These are phyloP conservation scores for Amblyjoppa fuscipennis DNA, from an alignment of 2,888 invertebrate species.

Conservation along the genomic window DNA sequence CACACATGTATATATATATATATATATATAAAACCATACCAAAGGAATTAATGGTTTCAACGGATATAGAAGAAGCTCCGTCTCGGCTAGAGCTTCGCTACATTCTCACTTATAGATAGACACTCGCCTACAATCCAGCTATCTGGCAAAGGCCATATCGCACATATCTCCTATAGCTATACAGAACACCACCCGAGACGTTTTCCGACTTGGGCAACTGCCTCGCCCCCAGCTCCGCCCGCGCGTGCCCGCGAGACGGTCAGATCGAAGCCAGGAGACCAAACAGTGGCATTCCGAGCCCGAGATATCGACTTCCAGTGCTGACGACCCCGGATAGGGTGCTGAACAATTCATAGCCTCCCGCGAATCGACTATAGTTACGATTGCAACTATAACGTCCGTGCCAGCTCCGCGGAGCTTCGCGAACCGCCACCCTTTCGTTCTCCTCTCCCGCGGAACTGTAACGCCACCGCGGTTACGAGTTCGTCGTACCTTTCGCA, in stretches of 20 bases:
- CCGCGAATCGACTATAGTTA: conserved; percentile 52
- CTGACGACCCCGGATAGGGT: conserved; percentile 78
- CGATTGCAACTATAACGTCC: conserved; percentile 27
- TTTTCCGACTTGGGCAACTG: conserved; percentile 49
- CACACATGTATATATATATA: neutral
- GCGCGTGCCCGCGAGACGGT: conserved; percentile 53
- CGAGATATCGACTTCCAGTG: conserved; percentile 78
- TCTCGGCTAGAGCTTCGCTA: conserved; percentile 27
- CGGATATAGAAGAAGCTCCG: conserved; percentile 29
- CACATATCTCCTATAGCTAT: conserved; percentile 15
- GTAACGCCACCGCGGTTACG: conserved; percentile 22
- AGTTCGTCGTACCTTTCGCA: conserved; percentile 55
- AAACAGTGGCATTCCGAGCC: conserved; percentile 75
- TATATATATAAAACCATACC: neutral
- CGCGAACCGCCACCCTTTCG: conserved; percentile 30
- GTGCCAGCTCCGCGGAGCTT: conserved; percentile 13
- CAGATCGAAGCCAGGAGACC: conserved; percentile 72
- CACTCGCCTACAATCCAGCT: neutral
- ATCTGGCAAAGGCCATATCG: neutral
- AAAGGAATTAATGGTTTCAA: neutral
- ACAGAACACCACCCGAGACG: conserved; percentile 34
- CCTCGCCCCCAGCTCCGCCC: neutral
- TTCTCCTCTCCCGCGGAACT: neutral
- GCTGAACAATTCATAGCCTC: conserved; percentile 79
- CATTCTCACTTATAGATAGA: neutral